A percentile compares a stretch with the other conserved stretches of the same genome.
These are phyloP conservation scores for Poeciliopsis presidionis DNA, from an alignment of 2,797 vertebrate genomes.

Conservation along the genomic window DNA sequence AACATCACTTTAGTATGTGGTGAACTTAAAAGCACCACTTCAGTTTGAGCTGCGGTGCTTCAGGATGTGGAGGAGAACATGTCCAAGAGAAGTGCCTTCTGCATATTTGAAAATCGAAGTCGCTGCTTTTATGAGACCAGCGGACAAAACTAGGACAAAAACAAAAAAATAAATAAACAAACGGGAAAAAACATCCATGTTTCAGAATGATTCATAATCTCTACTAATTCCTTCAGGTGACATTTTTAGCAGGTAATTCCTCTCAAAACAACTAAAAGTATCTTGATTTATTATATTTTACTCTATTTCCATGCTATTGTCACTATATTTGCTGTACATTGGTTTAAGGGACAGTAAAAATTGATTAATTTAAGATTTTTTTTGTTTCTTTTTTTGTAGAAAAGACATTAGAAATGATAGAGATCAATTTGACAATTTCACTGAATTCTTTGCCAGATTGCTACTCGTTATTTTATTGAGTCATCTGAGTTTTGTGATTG, in stretches of 20 bases:
- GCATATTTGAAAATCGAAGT: constrained; percentile 54
- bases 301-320: neutral
- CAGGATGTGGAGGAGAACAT: constrained; percentile 37
- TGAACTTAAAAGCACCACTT: constrained; percentile 35
- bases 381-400: neutral
- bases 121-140: constrained; percentile 25
- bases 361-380: neutral
- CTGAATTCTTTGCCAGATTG: neutral
- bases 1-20: constrained; percentile 26
- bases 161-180: neutral
- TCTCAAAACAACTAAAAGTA: constrained; percentile 11
- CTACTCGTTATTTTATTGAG: neutral
- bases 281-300: neutral
- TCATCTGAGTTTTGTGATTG: neutral
- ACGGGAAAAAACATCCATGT: neutral
- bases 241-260: constrained; percentile 5
- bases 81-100: constrained; percentile 33
- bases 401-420: neutral
- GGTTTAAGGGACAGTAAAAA: neutral
- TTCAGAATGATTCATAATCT: constrained; percentile 21
- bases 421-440: neutral
- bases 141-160: constrained; percentile 14
- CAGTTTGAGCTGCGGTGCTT: constrained; percentile 44
- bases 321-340: neutral
- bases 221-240: constrained; percentile 15